Percentiles rank a stretch among this genome's conserved stretches.
Conservation (phyloP, 35 echinoderm and acorn worm species). For the Apostichopus parvimensis region DNA sequence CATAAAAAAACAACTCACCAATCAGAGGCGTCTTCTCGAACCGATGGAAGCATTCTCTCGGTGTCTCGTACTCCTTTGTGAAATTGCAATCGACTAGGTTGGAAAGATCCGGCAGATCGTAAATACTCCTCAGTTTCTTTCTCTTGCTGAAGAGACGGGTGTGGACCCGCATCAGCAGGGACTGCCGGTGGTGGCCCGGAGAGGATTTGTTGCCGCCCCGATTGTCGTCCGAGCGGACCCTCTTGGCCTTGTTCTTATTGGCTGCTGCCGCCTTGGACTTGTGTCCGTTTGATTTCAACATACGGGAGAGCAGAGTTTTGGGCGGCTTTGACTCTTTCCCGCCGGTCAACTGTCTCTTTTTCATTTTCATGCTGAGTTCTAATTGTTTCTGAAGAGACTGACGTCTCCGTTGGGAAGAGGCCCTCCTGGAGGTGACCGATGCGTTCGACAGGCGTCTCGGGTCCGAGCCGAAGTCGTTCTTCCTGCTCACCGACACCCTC, state of each 20-base stretch:
- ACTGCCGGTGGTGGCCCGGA: neutral
- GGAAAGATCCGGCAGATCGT: neutral
- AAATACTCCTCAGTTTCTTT: constrained; percentile 2
- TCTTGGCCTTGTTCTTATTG: neutral
- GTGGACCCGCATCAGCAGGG: neutral
- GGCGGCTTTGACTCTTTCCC: neutral
- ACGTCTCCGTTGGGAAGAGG: neutral
- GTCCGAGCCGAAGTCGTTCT: neutral
- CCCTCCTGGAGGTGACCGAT: neutral
- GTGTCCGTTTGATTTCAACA: neutral
- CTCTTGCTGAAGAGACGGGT: constrained; percentile 29
- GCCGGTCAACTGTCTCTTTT: neutral
- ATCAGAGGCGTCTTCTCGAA: constrained; percentile 17
- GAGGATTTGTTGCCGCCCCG: neutral
- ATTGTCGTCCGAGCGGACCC: neutral
- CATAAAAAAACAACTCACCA: neutral
- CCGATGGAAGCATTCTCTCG: constrained; percentile 15
- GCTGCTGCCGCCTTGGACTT: neutral
- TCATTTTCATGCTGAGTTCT: neutral
- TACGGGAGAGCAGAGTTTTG: neutral
- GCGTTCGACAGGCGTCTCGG: constrained; percentile 7
- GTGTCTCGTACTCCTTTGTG: constrained; percentile 37
- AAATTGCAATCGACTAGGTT: neutral
- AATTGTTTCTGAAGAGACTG: neutral
- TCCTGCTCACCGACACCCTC: neutral